Conservation (phyloP, 2,888 invertebrate genomes). For the Boloria euphrosyne region DNA sequence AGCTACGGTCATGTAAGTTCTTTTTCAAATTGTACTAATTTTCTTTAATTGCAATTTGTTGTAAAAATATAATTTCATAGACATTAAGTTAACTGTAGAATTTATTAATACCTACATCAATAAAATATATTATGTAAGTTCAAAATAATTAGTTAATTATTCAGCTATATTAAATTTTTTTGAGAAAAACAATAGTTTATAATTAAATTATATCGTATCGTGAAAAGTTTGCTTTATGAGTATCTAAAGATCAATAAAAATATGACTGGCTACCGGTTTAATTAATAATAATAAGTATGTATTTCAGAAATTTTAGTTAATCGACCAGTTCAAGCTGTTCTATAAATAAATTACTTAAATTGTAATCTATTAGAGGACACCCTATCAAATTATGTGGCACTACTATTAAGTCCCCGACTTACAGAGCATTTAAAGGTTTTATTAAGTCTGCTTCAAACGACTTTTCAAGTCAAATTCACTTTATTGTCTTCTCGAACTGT, state of each 20-base stretch:
- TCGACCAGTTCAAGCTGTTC: too few relatives aligned
- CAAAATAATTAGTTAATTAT: too few relatives aligned
- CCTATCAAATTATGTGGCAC: neutral
- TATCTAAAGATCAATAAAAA: too few relatives aligned
- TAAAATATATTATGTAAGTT: too few relatives aligned
- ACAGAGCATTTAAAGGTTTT: constrained; percentile 2
- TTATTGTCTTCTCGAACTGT: constrained; percentile 17
- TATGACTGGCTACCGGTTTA: too few relatives aligned
- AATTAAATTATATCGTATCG: too few relatives aligned
- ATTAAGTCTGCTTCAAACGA: constrained; percentile 18
- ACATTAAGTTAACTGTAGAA: neutral
- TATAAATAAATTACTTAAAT: neutral
- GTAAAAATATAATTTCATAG: neutral
- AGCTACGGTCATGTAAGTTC: neutral
- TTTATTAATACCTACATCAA: too few relatives aligned
- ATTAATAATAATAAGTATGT: too few relatives aligned
- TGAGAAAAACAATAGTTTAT: too few relatives aligned
- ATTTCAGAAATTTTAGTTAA: too few relatives aligned
- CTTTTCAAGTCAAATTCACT: constrained; percentile 27
- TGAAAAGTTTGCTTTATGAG: too few relatives aligned
- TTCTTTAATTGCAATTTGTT: neutral
- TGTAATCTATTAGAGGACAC: neutral
- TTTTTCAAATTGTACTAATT: neutral
- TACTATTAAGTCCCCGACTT: neutral
- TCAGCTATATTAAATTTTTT: too few relatives aligned